Evolutionary conservation across 1,140 invertebrate species (phyloP).

Genomic region (Drosophila virilis): DNA sequence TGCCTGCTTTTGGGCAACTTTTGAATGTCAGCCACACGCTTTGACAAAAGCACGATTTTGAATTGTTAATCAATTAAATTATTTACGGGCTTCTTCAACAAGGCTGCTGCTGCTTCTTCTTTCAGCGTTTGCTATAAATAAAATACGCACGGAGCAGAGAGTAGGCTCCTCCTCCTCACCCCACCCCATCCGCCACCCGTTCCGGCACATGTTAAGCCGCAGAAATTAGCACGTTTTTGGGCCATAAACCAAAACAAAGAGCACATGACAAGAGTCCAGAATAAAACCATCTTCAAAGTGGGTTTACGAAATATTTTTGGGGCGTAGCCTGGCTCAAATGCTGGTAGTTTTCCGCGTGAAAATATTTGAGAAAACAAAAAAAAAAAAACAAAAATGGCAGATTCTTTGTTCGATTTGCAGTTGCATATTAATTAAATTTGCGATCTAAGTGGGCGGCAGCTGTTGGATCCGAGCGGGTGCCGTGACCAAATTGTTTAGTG

Average conservation of each 20-base stretch:
- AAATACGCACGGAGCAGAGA: constrained; percentile 11
- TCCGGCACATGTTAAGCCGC: constrained; percentile 26
- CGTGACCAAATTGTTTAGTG: constrained; percentile 37
- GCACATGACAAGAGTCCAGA: constrained; percentile 32
- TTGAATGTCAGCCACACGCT: neutral
- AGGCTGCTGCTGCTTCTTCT: constrained; percentile 8
- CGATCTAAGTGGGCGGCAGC: constrained; percentile 53
- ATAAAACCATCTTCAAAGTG: constrained; percentile 6
- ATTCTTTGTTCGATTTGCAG: constrained; percentile 43
- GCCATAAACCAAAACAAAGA: constrained; percentile 27
- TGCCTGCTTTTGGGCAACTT: neutral
- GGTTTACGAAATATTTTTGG: constrained; percentile 8
- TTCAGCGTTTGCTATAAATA: constrained; percentile 50
- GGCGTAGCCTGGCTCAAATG: neutral
- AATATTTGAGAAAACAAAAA: neutral
- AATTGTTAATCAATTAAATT: constrained; percentile 54
- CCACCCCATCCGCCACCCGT: neutral
- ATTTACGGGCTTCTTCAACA: constrained; percentile 32
- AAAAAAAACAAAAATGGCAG: neutral
- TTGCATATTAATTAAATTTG: constrained; percentile 61
- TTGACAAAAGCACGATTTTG: constrained; percentile 20
- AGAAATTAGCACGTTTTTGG: constrained; percentile 35
- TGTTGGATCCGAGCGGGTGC: constrained; percentile 13
- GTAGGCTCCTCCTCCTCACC: constrained; percentile 1
- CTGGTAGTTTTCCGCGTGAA: constrained; percentile 32